These are phyloP conservation scores for Brachionichthys hirsutus DNA, from an alignment of 2,113 vertebrate genomes.

Conservation along the genomic window DNA sequence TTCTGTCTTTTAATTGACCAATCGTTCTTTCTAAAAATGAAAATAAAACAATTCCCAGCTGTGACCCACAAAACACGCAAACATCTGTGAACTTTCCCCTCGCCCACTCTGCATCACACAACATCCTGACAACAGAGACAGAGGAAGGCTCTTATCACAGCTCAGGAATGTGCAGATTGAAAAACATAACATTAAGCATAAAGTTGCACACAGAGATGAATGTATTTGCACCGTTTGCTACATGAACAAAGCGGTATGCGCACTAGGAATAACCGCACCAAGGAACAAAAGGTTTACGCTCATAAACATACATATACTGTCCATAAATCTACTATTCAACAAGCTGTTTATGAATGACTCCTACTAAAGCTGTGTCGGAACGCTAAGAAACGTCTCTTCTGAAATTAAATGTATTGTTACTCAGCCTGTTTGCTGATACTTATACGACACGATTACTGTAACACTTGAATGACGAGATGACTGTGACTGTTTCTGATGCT, in stretches of 20 bases:
- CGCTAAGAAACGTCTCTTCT: no score
- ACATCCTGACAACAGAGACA: slow-evolving; percentile 43
- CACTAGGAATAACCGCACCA: not conserved
- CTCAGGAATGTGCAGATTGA: slow-evolving; percentile 58
- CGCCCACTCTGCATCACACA: slow-evolving; percentile 2
- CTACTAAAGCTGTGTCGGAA: no score
- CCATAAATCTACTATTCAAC: no score
- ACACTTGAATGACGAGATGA: no score
- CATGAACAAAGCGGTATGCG: slow-evolving; percentile 17
- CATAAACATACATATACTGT: not conserved
- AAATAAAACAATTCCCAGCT: not conserved
- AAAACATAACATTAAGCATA: slow-evolving; percentile 35
- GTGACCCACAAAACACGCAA: slow-evolving; percentile 16
- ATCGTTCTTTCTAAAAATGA: slow-evolving; percentile 1
- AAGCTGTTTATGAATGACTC: no score
- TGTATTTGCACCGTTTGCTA: not conserved
- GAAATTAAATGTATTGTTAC: no score
- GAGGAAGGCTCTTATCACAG: slow-evolving; percentile 43
- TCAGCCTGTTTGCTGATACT: not conserved
- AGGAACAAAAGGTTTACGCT: not conserved
- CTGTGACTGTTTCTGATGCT: no score
- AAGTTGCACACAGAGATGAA: slow-evolving; percentile 31
- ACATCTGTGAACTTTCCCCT: not conserved
- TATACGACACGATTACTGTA: no score
- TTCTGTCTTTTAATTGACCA: not conserved